Percentiles rank a stretch among this genome's conserved stretches.
phyloP scores from a whole-genome alignment of 2,113 vertebrate genomes.

The Garra rufa region DNA sequence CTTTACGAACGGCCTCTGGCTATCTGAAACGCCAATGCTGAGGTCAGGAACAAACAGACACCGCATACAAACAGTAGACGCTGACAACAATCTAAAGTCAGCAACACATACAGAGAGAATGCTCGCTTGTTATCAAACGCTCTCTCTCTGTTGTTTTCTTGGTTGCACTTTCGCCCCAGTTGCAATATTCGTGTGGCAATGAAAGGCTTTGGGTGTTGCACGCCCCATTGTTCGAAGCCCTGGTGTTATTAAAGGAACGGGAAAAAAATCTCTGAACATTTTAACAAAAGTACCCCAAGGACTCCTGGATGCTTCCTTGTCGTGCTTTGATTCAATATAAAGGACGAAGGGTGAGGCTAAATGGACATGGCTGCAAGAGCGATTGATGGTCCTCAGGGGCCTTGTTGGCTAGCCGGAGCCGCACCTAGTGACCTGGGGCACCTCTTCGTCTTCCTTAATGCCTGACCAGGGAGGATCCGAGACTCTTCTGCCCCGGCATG shows the following conservation, averaged over 20 bases:
- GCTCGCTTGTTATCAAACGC: conserved; percentile 74
- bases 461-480: conserved; percentile 58
- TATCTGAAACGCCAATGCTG: conserved; percentile 84
- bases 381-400: conserved; percentile 73
- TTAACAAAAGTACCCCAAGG: conserved; percentile 83
- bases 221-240: conserved; percentile 71
- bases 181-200: conserved; percentile 65
- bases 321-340: conserved; percentile 81
- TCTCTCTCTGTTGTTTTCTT: conserved; percentile 63
- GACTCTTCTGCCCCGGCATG: conserved; percentile 66
- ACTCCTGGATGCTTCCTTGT: conserved; percentile 83
- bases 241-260: conserved; percentile 78
- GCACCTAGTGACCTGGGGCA: conserved; percentile 68
- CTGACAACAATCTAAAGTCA: conserved; percentile 64
- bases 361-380: conserved; percentile 74
- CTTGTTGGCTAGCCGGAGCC: conserved; percentile 72
- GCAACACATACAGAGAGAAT: conserved; percentile 72
- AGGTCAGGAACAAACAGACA: conserved; percentile 68
- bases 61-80: conserved; percentile 59
- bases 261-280: conserved; percentile 77
- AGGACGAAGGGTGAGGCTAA: conserved; percentile 67
- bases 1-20: conserved; percentile 86
- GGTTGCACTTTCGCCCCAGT: conserved; percentile 56
- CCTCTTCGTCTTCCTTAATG: conserved; percentile 39
- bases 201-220: conserved; percentile 77